Conservation (phyloP, 2,797 vertebrate species). For the Gorsachius magnificus region DNA sequence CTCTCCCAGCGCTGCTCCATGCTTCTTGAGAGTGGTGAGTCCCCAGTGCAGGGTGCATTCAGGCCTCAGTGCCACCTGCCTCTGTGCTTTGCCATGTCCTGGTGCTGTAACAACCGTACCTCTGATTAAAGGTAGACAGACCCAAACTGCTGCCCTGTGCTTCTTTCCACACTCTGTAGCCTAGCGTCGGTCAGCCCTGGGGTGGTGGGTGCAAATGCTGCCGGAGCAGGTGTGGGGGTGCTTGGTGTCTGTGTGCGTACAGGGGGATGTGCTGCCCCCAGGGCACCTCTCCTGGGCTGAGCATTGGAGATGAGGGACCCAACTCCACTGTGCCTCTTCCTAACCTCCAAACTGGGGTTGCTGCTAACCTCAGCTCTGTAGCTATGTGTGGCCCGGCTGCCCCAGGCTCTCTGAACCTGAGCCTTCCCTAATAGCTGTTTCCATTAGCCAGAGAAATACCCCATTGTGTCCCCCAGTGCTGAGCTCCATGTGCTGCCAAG, state of each 20-base stretch:
- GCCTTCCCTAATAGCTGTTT: not conserved
- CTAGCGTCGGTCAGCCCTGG: not conserved
- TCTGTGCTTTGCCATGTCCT: constrained; percentile 10
- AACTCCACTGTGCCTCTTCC: not conserved
- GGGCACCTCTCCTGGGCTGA: not conserved
- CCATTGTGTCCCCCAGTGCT: not conserved
- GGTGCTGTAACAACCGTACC: constrained; percentile 67
- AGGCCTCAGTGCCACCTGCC: not conserved
- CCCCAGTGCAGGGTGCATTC: not conserved
- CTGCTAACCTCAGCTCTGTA: not conserved
- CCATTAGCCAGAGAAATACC: not conserved
- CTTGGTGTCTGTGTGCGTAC: not conserved
- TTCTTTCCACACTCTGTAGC: constrained; percentile 55
- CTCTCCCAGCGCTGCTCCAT: not conserved
- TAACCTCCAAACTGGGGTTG: not conserved
- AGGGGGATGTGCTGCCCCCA: not conserved
- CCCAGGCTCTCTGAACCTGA: not conserved
- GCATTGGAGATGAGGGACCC: not conserved
- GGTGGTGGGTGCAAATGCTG: not conserved
- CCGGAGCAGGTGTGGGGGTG: constrained; percentile 2
- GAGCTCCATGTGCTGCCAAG: not conserved
- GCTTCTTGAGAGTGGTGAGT: not conserved
- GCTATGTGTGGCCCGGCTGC: not conserved
- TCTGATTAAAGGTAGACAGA: constrained; percentile 74
- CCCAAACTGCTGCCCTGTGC: constrained; percentile 59